Percentiles rank a stretch among this genome's conserved stretches.
Evolutionary conservation across 2,113 vertebrate species (phyloP).

Genomic region (Rutilus rutilus): DNA sequence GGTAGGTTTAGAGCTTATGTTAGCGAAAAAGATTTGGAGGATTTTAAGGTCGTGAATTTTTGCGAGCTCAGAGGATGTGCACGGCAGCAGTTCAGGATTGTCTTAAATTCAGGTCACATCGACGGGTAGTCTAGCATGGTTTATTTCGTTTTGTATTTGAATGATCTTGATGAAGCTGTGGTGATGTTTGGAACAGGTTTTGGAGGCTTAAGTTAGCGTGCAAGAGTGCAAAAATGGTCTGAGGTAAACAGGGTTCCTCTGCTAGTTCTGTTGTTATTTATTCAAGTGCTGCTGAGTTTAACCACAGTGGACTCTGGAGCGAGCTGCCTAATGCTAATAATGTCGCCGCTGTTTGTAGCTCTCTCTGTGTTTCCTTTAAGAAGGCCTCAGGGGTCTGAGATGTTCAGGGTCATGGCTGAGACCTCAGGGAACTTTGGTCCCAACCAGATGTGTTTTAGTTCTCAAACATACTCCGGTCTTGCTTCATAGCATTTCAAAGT

Average conservation of each 20-base stretch:
- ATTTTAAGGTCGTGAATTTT: constrained; percentile 34
- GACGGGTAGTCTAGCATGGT: background rate
- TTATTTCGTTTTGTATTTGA: background rate
- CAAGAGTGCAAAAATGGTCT: background rate
- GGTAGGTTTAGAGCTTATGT: constrained; percentile 16
- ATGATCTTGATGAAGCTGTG: background rate
- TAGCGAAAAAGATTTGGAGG: constrained; percentile 16
- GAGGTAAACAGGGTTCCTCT: background rate
- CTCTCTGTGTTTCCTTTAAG: constrained; percentile 24
- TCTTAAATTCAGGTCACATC: constrained; percentile 1
- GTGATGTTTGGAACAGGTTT: background rate
- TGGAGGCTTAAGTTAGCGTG: background rate
- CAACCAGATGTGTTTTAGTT: constrained; percentile 41
- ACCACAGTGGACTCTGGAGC: background rate
- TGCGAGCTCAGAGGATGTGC: background rate
- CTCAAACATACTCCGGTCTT: background rate
- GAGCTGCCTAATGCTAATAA: background rate
- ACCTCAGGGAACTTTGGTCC: constrained; percentile 22
- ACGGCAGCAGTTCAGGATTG: background rate
- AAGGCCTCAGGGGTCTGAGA: constrained; percentile 15
- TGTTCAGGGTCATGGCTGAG: constrained; percentile 21
- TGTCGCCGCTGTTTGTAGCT: background rate
- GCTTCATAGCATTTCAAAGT: background rate
- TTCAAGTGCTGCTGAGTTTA: constrained; percentile 9
- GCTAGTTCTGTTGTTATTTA: constrained; percentile 6